Evolutionary conservation across 2,797 vertebrate species (phyloP).

Genomic region (Eupleurogrammus muticus): DNA sequence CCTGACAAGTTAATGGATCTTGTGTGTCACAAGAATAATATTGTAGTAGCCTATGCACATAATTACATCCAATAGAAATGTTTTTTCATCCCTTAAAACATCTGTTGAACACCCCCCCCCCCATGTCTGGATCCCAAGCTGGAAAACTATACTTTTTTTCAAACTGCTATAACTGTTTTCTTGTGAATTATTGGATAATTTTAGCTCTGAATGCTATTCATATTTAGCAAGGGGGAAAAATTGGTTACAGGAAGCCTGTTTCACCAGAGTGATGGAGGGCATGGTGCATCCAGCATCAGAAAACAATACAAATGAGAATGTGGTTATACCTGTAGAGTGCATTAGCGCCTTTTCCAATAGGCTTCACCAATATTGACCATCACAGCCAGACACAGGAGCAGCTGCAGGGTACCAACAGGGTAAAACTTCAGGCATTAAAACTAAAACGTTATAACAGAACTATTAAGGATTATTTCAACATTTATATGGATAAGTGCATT

Average conservation of each 20-base stretch:
- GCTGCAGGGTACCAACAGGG: not conserved
- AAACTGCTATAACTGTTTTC: too few relatives aligned
- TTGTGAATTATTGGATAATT: too few relatives aligned
- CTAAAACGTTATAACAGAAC: not conserved
- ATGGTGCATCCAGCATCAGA: not conserved
- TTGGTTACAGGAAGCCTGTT: too few relatives aligned
- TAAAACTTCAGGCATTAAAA: not conserved
- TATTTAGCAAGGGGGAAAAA: too few relatives aligned
- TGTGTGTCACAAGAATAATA: not conserved
- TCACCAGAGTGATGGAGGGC: not conserved
- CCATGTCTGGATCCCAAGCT: not conserved
- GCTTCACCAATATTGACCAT: not conserved
- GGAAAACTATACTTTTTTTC: too few relatives aligned
- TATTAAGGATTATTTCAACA: too few relatives aligned
- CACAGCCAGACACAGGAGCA: not conserved
- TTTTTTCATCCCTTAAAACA: not conserved
- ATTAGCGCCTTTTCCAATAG: not conserved
- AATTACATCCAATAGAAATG: too few relatives aligned
- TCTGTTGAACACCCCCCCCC: not conserved
- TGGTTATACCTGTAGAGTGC: not conserved
- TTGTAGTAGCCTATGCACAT: too few relatives aligned
- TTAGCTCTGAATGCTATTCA: too few relatives aligned
- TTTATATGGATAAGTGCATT: too few relatives aligned
- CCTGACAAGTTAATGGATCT: not conserved
- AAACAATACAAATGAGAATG: conserved; percentile 3